Evolutionary conservation across 2,113 vertebrate genomes (phyloP).

Genomic region (Melanerpes formicivorus): DNA sequence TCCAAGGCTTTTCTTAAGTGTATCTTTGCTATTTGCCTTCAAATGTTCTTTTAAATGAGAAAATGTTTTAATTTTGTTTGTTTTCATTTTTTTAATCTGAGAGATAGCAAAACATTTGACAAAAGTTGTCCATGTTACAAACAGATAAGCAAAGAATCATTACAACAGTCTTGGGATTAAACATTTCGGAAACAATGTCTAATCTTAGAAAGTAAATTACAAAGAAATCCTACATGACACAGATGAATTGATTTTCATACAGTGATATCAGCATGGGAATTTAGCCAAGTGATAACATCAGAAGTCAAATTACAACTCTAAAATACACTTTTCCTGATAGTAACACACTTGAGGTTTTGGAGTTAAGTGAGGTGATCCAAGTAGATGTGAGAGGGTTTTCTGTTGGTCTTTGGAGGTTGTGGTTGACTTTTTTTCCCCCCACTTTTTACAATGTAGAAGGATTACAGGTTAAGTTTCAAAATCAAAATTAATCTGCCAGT

Average conservation of each 20-base stretch:
- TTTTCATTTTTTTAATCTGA: not conserved
- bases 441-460: not conserved
- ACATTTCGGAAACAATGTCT: conserved; percentile 46
- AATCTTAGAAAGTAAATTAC: conserved; percentile 62
- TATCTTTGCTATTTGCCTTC: not conserved
- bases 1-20: not conserved
- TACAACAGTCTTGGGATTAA: conserved; percentile 43
- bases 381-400: not conserved
- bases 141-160: conserved; percentile 60
- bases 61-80: too few relatives aligned
- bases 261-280: conserved; percentile 45
- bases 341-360: conserved; percentile 14
- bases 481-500: not conserved
- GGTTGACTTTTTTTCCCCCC: not conserved
- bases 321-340: conserved; percentile 30
- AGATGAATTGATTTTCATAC: conserved; percentile 61
- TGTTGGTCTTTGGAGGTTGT: not conserved
- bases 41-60: not conserved
- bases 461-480: not conserved
- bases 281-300: conserved; percentile 46
- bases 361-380: conserved; percentile 10
- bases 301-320: conserved; percentile 46
- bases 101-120: not conserved
- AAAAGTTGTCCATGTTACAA: not conserved
- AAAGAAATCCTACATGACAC: conserved; percentile 49